Evolutionary conservation across 2,888 invertebrate species (phyloP).

Genomic region (Nomada ferruginata): DNA sequence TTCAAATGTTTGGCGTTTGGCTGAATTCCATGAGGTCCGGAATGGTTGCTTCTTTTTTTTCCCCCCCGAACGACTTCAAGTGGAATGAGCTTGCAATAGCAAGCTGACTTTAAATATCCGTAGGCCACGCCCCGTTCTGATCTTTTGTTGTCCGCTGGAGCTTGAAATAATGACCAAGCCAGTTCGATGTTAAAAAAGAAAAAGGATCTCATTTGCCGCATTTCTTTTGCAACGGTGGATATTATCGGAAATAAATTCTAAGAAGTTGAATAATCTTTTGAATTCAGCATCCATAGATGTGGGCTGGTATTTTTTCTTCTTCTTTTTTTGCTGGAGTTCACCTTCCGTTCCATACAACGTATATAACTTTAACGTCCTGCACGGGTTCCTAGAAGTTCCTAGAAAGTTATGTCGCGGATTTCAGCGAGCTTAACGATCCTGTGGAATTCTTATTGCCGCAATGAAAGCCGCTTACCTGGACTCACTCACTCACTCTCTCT

Average conservation of each 20-base stretch:
- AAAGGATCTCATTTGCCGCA: background rate
- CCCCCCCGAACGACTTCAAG: slow-evolving; percentile 18
- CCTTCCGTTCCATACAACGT: slow-evolving; percentile 8
- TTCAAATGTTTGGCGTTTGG: slow-evolving; percentile 62
- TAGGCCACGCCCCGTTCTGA: slow-evolving; percentile 51
- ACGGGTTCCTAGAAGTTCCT: slow-evolving; percentile 56
- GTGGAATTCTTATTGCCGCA: slow-evolving; percentile 58
- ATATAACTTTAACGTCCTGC: slow-evolving; percentile 12
- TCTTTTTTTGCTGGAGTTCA: background rate
- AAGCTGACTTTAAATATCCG: slow-evolving; percentile 57
- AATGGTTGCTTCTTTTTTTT: slow-evolving; percentile 47
- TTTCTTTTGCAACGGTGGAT: background rate
- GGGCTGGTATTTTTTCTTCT: background rate
- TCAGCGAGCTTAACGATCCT: slow-evolving; percentile 57
- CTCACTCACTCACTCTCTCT: slow-evolving; percentile 8
- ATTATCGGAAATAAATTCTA: background rate
- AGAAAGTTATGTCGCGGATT: slow-evolving; percentile 56
- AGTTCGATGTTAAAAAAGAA: background rate
- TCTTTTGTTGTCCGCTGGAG: background rate
- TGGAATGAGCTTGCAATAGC: slow-evolving; percentile 50
- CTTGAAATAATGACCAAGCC: slow-evolving; percentile 30
- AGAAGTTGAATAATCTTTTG: background rate
- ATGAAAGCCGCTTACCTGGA: slow-evolving; percentile 50
- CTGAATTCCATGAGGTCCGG: slow-evolving; percentile 66
- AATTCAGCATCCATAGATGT: background rate